Evolutionary conservation across 2,888 invertebrate species (phyloP).

Genomic region (Julus scandinavius): DNA sequence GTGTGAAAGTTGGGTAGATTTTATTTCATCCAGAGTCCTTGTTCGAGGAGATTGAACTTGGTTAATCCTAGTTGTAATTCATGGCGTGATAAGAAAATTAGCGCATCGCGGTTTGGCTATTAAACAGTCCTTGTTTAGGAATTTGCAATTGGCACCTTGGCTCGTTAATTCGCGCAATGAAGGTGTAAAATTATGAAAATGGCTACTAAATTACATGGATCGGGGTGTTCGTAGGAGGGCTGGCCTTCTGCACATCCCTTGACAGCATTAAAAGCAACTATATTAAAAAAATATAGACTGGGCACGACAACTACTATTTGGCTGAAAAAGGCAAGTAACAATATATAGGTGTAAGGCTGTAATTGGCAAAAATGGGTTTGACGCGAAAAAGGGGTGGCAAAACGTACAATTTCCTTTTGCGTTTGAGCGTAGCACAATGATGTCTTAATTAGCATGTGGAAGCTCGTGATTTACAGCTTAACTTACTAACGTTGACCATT

Average conservation of each 20-base stretch:
- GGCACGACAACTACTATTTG: background rate
- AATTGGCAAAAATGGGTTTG: constrained; percentile 46
- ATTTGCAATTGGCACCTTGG: constrained; percentile 32
- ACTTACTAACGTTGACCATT: constrained; percentile 32
- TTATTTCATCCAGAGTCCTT: background rate
- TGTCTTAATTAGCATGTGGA: constrained; percentile 51
- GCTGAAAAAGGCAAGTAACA: constrained; percentile 7
- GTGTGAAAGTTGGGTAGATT: background rate
- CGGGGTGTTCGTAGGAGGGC: constrained; percentile 1
- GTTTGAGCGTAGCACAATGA: constrained; percentile 53
- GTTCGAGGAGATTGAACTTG: constrained; percentile 6
- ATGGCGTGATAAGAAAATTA: constrained; percentile 34
- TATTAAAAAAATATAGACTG: constrained; percentile 13
- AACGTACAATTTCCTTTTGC: constrained; percentile 50
- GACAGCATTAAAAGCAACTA: background rate
- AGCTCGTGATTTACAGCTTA: constrained; percentile 49
- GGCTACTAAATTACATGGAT: constrained; percentile 34
- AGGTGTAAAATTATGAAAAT: constrained; percentile 38
- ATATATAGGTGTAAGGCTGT: constrained; percentile 30
- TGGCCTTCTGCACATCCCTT: constrained; percentile 17
- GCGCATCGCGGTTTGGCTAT: constrained; percentile 6
- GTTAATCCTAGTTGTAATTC: background rate
- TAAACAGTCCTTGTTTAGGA: background rate
- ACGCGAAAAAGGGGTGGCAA: constrained; percentile 37
- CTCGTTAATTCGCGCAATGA: constrained; percentile 10